Base-by-base conservation (phyloP, 1,140 invertebrate species). In the Drosophila asahinai region DNA sequence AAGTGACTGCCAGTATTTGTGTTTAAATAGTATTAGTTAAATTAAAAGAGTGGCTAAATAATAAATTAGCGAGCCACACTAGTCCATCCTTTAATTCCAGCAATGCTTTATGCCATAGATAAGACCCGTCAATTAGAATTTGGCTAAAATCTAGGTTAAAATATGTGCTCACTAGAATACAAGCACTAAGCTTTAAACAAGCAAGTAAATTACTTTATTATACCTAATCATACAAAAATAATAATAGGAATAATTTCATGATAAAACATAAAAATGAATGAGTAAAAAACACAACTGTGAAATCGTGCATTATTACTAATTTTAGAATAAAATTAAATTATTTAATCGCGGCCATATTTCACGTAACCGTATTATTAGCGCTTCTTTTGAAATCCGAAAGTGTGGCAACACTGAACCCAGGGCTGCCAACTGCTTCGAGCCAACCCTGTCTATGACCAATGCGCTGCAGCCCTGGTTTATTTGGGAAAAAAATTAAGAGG, bases 401-500 rank as follows among this genome's bases (percentile, higher is more conserved):
- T 47, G 8, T 40, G 64, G 64, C n/a, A 47, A 33, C 19, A 33
- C 25, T 42, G 4, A 0, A 2, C 2, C 17, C 19, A 42, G 55
- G 55, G 36, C 9, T 11, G 5, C 33, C 19, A 12, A 12, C 22
- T 3, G 4, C 14, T 38, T 9, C 17, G 2, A 38, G 33, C 33
- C 52, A 38, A 0, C 33, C 19, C 52, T 55, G 52, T 9, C 7
- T 14, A 15, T 15, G 38, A 55, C 38, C 55, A 42, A 58, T 58
- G 38, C 22, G 11, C 27, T 58, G 70, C 54, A 70, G 75, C 83
- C 83, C 83, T 86, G 80, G 77, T 57, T 70, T 81, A 81, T 86
- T 81, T 68, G 66, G 82, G 81, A 40, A 79, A 82, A 84, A 86
- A 81, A 86, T 77, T 84, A 73, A 47, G 68, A 48, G 62, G 43